Evolutionary conservation across 2,797 vertebrate genomes (phyloP).

Genomic region (Spea hammondii): DNA sequence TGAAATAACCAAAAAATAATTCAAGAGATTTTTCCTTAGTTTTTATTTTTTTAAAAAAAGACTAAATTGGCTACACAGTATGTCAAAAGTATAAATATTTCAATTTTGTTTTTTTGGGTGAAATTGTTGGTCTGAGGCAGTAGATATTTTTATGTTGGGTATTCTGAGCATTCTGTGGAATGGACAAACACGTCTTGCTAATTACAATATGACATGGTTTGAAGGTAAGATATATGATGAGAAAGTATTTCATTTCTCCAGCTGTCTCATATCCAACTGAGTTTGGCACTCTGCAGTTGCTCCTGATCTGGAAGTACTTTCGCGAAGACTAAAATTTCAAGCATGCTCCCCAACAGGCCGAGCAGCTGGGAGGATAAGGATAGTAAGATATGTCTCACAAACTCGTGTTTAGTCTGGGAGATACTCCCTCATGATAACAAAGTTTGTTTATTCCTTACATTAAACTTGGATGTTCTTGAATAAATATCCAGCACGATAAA

Average conservation of each 20-base stretch:
- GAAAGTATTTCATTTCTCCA: conserved; percentile 44
- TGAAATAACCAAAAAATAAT: too few species aligned
- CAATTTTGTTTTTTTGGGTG: not conserved
- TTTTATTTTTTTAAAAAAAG: too few species aligned
- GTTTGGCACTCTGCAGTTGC: conserved; percentile 34
- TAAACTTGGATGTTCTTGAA: conserved; percentile 15
- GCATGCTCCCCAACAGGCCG: conserved; percentile 18
- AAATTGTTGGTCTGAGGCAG: not conserved
- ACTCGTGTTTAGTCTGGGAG: conserved; percentile 15
- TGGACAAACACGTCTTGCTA: conserved; percentile 20
- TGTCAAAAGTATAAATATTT: too few species aligned
- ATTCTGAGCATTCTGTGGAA: not conserved
- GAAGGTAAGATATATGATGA: conserved; percentile 41
- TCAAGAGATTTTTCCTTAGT: too few species aligned
- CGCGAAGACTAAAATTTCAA: conserved; percentile 28
- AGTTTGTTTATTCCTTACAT: conserved; percentile 20
- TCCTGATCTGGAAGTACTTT: conserved; percentile 37
- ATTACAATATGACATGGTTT: conserved; percentile 36
- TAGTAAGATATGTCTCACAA: conserved; percentile 23
- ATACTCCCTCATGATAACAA: conserved; percentile 33
- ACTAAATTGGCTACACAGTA: too few species aligned
- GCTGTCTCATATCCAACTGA: conserved; percentile 33
- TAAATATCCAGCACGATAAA: not conserved
- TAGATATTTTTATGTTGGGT: conserved; percentile 24
- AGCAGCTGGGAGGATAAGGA: conserved; percentile 26